phyloP scores from a whole-genome alignment of 2,888 invertebrate species.

The Machimus atricapillus region DNA sequence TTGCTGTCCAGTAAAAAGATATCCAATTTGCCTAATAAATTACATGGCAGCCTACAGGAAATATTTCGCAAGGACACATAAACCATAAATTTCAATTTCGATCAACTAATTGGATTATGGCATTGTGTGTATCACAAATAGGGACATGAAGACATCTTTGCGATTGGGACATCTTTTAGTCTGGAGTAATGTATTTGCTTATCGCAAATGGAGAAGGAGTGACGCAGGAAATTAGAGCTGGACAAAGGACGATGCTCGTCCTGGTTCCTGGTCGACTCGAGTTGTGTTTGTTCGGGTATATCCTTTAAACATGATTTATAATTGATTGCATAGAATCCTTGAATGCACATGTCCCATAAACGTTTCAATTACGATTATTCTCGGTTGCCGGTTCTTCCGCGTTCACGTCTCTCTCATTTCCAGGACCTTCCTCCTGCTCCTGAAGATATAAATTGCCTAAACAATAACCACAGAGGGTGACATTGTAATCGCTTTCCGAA shows the following conservation, averaged over 20 bases:
- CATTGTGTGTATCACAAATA: constrained; percentile 30
- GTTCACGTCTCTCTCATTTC: background rate
- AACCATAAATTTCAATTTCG: constrained; percentile 39
- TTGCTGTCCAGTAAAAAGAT: background rate
- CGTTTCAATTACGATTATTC: constrained; percentile 43
- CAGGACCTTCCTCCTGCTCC: background rate
- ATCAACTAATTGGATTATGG: constrained; percentile 38
- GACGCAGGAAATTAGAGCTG: constrained; percentile 36
- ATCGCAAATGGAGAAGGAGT: background rate
- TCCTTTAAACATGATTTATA: constrained; percentile 42
- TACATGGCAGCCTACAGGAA: constrained; percentile 1
- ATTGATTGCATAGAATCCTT: constrained; percentile 37
- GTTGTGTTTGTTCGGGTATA: background rate
- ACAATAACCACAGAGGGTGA: constrained; percentile 21
- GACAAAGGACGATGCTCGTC: background rate
- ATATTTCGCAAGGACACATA: background rate
- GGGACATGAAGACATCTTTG: constrained; percentile 39
- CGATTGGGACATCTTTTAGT: constrained; percentile 38
- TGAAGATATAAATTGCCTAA: constrained; percentile 3
- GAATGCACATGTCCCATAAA: constrained; percentile 40
- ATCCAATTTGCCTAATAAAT: constrained; percentile 21
- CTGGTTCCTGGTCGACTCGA: background rate
- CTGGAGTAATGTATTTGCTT: constrained; percentile 42
- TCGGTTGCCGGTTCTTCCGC: constrained; percentile 11
- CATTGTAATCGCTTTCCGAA: constrained; percentile 23